These are phyloP conservation scores for Stenodera caucasica DNA, from an alignment of 2,888 invertebrate species.

Conservation along the genomic window DNA sequence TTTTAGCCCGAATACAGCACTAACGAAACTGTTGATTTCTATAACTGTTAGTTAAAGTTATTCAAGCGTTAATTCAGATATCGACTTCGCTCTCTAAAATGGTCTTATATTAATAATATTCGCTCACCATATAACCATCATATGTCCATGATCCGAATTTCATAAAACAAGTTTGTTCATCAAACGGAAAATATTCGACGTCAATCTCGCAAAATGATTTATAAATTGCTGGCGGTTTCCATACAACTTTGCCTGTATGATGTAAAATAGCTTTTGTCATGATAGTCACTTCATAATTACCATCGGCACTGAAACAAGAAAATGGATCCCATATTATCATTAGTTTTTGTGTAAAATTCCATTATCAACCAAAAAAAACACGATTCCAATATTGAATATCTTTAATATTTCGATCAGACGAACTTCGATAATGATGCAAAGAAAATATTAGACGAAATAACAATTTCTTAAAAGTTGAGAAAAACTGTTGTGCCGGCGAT, in stretches of 20 bases:
- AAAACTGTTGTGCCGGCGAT: too few relatives aligned
- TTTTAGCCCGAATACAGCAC: too few relatives aligned
- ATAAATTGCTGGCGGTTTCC: constrained; percentile 99
- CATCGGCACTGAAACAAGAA: constrained; percentile 77
- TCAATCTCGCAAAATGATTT: constrained; percentile 96
- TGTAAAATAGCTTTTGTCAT: constrained; percentile 97
- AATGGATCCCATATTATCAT: too few relatives aligned
- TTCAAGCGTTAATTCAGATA: too few relatives aligned
- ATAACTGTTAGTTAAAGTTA: too few relatives aligned
- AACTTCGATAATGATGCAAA: neutral
- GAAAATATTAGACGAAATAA: neutral
- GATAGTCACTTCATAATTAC: constrained; percentile 96
- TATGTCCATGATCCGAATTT: constrained; percentile 96
- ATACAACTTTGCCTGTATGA: constrained; percentile 89
- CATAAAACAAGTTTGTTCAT: constrained; percentile 94
- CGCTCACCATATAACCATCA: constrained; percentile 87
- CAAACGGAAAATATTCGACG: constrained; percentile 94
- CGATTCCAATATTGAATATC: too few relatives aligned
- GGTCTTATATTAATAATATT: too few relatives aligned
- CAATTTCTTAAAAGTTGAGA: neutral
- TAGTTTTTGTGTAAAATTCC: too few relatives aligned
- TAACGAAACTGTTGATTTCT: too few relatives aligned
- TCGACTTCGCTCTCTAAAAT: too few relatives aligned
- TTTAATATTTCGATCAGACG: too few relatives aligned
- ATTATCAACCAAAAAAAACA: too few relatives aligned